Evolutionary conservation across 2,888 invertebrate species (phyloP).

Genomic region (Caenorhabditis wallacei): DNA sequence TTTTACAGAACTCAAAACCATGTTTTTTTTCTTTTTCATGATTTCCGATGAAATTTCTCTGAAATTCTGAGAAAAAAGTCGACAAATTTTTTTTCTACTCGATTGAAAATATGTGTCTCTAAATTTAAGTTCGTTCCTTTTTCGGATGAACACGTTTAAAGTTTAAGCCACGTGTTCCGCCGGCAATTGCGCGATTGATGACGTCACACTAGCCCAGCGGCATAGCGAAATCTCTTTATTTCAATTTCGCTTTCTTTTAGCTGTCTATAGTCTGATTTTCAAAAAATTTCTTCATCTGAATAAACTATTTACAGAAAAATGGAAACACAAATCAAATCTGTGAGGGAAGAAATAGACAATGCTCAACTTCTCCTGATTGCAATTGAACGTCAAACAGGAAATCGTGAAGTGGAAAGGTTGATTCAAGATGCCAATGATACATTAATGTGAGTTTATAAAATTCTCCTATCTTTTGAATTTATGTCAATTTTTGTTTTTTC

Average conservation of each 20-base stretch:
- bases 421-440: conserved; percentile 40
- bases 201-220: neutral
- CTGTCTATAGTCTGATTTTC: neutral
- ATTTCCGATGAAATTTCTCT: too few species aligned
- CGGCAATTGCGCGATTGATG: neutral
- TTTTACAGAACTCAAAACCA: too few species aligned
- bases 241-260: neutral
- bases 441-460: conserved; percentile 36
- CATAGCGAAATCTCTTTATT: neutral
- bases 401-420: conserved; percentile 32
- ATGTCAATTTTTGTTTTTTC: conserved; percentile 16
- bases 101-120: too few species aligned
- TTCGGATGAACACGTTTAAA: neutral
- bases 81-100: too few species aligned
- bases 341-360: conserved; percentile 36
- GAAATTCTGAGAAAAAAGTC: too few species aligned
- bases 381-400: conserved; percentile 46
- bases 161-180: neutral
- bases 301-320: conserved; percentile 2
- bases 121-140: conserved; percentile 3
- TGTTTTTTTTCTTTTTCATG: too few species aligned
- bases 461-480: neutral
- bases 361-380: conserved; percentile 51
- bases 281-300: conserved; percentile 13
- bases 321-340: conserved; percentile 31